A percentile compares a stretch with the other conserved stretches of the same genome.
Conservation (phyloP, 2,113 vertebrate genomes). For the Cochlearius cochlearius region DNA sequence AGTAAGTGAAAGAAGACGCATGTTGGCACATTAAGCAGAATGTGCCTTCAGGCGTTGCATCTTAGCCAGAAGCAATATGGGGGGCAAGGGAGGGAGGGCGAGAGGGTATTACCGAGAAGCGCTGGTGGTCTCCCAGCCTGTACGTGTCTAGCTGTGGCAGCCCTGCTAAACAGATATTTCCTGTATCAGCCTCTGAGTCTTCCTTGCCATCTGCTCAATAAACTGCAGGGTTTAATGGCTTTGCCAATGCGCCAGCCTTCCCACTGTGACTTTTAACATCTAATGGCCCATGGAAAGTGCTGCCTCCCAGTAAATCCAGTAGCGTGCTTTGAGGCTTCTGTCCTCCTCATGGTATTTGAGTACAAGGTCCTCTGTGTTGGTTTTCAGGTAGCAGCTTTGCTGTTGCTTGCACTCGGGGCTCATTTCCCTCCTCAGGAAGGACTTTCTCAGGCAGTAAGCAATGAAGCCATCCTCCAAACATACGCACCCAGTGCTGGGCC, state of each 20-base stretch:
- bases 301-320: neutral
- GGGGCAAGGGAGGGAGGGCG: neutral
- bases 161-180: neutral
- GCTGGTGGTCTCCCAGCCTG: neutral
- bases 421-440: neutral
- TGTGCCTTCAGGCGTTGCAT: neutral
- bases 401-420: neutral
- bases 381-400: neutral
- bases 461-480: neutral
- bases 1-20: neutral
- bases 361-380: neutral
- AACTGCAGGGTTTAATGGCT: neutral
- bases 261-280: neutral
- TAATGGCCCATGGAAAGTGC: neutral
- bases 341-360: neutral
- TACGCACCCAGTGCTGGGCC: neutral
- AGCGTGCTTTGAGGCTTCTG: fast-evolving
- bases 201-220: neutral
- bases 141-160: neutral
- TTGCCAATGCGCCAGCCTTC: neutral
- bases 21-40: neutral
- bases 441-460: neutral
- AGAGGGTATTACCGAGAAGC: neutral
- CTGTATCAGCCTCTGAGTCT: neutral
- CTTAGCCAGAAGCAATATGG: neutral